Evolutionary conservation across 2,888 invertebrate genomes (phyloP).

Genomic region (Volucella bombylans): DNA sequence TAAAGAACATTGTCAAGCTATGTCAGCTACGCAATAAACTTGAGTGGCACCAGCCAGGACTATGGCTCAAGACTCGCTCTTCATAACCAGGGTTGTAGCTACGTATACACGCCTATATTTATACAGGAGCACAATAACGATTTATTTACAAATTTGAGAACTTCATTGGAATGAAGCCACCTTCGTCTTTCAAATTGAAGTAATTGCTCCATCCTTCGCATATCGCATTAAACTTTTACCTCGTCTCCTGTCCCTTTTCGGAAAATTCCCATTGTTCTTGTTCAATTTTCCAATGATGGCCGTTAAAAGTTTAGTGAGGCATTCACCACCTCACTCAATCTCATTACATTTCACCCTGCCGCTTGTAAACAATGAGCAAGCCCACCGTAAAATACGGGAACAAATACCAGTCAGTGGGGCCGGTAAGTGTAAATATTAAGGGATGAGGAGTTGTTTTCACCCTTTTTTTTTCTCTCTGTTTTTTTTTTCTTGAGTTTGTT

Average conservation of each 20-base stretch:
- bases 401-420: neutral
- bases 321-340: neutral
- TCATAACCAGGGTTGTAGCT: too few species aligned
- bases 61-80: too few species aligned
- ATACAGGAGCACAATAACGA: constrained; percentile 27
- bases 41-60: constrained; percentile 6
- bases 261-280: constrained; percentile 22
- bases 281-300: constrained; percentile 45
- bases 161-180: neutral
- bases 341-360: neutral
- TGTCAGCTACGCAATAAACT: constrained; percentile 38
- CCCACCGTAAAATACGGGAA: neutral
- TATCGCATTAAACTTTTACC: neutral
- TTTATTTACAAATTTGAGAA: constrained; percentile 28
- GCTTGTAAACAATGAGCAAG: constrained; percentile 16
- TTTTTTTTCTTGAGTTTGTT: neutral
- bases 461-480: too few species aligned
- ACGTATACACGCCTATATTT: constrained; percentile 20
- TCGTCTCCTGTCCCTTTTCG: neutral
- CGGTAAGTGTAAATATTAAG: constrained; percentile 13
- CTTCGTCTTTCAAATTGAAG: neutral
- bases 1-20: constrained; percentile 32
- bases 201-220: neutral
- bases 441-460: constrained; percentile 7
- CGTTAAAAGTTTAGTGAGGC: constrained; percentile 44